Evolutionary conservation across 2,113 vertebrate species (phyloP).

Genomic region (Dascyllus trimaculatus): DNA sequence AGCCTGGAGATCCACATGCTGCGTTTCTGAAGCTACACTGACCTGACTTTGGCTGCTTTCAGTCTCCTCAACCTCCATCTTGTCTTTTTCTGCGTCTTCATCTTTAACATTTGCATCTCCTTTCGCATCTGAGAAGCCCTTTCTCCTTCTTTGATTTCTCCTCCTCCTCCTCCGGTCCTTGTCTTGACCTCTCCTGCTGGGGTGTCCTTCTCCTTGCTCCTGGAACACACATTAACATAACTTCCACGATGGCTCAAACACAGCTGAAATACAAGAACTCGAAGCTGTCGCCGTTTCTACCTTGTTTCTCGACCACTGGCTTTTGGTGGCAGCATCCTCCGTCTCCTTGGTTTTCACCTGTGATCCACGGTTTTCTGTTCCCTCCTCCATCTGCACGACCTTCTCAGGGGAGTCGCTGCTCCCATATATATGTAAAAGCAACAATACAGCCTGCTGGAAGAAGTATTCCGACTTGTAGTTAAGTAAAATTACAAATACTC

Average conservation of each 20-base stretch:
- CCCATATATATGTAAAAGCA: not conserved
- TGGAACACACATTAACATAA: conserved; percentile 22
- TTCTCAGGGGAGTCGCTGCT: conserved; percentile 7
- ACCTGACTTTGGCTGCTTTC: conserved; percentile 22
- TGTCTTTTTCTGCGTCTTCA: not conserved
- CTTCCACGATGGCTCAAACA: not conserved
- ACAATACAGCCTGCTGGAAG: no score
- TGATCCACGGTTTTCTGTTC: not conserved
- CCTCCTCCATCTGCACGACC: conserved; percentile 51
- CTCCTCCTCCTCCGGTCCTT: conserved; percentile 38
- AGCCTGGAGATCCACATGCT: not conserved
- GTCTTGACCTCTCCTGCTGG: conserved; percentile 2
- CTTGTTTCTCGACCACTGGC: conserved; percentile 2
- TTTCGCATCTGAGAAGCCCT: not conserved
- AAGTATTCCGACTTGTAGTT: no score
- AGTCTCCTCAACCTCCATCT: conserved; percentile 4
- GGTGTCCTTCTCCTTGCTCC: not conserved
- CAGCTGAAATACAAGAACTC: not conserved
- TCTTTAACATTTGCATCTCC: not conserved
- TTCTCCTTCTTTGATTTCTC: conserved; percentile 39
- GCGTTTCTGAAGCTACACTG: not conserved
- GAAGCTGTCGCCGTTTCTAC: conserved; percentile 14
- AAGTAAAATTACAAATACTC: no score
- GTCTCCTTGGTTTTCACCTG: not conserved
- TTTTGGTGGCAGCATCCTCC: conserved; percentile 26